Conservation (phyloP, 2,113 vertebrate species). For the Seriola aureovittata region DNA sequence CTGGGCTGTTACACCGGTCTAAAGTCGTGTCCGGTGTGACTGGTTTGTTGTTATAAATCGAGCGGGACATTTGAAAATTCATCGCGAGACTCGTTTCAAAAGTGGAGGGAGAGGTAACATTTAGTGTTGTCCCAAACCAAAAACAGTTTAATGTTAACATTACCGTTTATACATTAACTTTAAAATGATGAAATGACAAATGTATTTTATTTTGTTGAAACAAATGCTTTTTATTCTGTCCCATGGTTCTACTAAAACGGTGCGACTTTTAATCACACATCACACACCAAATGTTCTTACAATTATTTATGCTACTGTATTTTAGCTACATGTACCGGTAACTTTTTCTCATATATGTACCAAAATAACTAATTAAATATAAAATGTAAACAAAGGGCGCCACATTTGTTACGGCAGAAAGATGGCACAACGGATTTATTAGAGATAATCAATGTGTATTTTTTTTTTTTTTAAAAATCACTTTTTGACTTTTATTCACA, state of each 20-base stretch:
- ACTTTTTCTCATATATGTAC: not conserved
- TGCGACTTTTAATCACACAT: not conserved
- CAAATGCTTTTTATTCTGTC: not conserved
- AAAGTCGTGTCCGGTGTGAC: slow-evolving; percentile 9
- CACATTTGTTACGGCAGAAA: not conserved
- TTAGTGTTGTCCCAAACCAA: not conserved
- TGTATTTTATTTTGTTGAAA: not conserved
- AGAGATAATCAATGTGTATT: not conserved
- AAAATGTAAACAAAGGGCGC: not conserved
- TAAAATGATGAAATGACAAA: not conserved
- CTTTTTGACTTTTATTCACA: slow-evolving; percentile 52
- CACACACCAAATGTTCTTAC: not conserved
- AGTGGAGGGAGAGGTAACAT: slow-evolving; percentile 73
- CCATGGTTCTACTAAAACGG: too few relatives aligned
- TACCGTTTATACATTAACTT: accelerated
- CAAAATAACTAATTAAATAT: not conserved
- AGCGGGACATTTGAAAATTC: slow-evolving; percentile 87
- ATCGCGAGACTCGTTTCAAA: slow-evolving; percentile 54
- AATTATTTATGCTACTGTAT: not conserved
- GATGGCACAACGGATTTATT: not conserved
- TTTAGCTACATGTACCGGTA: not conserved
- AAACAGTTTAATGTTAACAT: not conserved
- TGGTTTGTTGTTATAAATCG: slow-evolving; percentile 69
- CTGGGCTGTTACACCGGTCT: not conserved
- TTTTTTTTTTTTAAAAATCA: not conserved